Conservation (phyloP, 1,140 invertebrate species). For the Meloidogyne exigua region DNA sequence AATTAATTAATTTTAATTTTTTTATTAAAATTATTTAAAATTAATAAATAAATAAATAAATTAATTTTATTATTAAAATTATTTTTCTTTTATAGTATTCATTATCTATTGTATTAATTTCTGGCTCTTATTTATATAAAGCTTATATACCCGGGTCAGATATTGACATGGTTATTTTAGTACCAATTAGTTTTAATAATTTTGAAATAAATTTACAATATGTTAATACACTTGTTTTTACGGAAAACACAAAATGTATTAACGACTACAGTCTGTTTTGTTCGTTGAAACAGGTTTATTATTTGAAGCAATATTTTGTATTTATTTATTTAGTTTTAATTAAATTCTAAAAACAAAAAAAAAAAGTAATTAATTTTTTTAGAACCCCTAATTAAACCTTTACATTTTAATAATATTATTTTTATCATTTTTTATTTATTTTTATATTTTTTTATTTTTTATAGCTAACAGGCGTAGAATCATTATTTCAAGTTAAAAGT, state of each 20-base stretch:
- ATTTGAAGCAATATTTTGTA: neutral
- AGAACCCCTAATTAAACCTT: too few relatives aligned
- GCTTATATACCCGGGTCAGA: neutral
- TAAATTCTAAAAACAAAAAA: too few relatives aligned
- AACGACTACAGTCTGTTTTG: neutral
- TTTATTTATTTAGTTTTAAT: too few relatives aligned
- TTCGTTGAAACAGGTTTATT: neutral
- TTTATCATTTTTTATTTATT: too few relatives aligned
- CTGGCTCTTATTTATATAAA: neutral
- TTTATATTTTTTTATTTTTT: neutral
- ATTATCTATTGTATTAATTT: neutral
- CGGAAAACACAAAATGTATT: neutral
- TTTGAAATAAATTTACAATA: neutral
- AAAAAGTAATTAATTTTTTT: too few relatives aligned
- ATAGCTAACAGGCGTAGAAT: neutral
- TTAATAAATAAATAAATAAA: neutral
- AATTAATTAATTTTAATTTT: neutral
- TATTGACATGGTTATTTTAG: neutral
- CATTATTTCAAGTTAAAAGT: neutral
- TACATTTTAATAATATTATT: too few relatives aligned
- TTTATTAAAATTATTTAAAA: neutral
- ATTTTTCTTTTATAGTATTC: too few relatives aligned
- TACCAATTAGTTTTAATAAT: neutral
- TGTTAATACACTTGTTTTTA: neutral
- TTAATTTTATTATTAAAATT: neutral